Base-by-base conservation (phyloP, 2,888 invertebrate species). In the Drepana falcataria region DNA sequence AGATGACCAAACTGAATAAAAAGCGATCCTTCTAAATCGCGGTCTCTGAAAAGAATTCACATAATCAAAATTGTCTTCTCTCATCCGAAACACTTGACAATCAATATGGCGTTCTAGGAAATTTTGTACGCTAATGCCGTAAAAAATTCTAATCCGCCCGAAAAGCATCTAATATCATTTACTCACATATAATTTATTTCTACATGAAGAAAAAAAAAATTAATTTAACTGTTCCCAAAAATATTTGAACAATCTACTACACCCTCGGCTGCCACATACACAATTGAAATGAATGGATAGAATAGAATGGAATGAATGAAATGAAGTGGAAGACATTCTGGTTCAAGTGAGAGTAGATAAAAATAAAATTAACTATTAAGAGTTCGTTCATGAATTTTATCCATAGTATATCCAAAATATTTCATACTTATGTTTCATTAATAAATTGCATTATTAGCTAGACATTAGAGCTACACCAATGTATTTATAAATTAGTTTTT, bases 31-130 rank as follows among this genome's bases (percentile, higher is more conserved):
- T 77, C 61, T 64, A 77, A 81, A 84, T 81, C 84, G 85, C 85
- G 78, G 75, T 76, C 78, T 86, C 90, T 89, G 88, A 85, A 91
- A 89, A 82, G 80, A 82, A 81, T 80, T 79, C 83, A 86, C 85
- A 85, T 85, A 83, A 86, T 85, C 44, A n/a, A n/a, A 44, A 6
- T 68, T 83, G 87, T 88, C 87, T 86, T 82, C 81, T 85, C 83
- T 87, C 84, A 87, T 83, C 83, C 81, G 75, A 89, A 87, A 91
- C 87, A 88, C 88, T 90, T 90, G 90, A 91, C 91, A 91, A 89
- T 87, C 91, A 91, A 91, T 91, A 91, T 91, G 91, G 91, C 91
- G 91, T 85, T 88, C 86, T 63, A 79, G 75, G 73, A 79, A 81
- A 83, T 75, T 81, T 79, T 81, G 83, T 84, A 83, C 71, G 80